phyloP scores from a whole-genome alignment of 92 coral and sea anemone species.

The Porites lobata region DNA sequence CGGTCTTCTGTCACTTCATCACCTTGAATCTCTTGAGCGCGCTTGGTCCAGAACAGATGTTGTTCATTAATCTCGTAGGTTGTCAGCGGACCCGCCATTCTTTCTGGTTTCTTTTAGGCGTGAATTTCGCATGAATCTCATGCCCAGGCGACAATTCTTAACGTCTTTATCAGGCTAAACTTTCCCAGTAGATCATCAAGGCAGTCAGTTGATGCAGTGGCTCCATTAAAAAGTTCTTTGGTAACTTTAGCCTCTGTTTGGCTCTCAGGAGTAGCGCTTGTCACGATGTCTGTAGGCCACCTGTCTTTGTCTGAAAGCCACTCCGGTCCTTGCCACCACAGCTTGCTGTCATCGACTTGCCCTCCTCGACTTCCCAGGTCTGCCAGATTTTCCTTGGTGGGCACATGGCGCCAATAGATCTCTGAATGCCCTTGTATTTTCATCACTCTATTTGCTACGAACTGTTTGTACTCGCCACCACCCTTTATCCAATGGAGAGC shows the following conservation, averaged over 20 bases:
- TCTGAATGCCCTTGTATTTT: conserved; percentile 26
- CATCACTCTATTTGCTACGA: conserved; percentile 34
- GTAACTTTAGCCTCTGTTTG: conserved; percentile 25
- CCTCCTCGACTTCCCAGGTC: background rate
- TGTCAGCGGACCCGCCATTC: too few species aligned
- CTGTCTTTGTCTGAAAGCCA: conserved; percentile 24
- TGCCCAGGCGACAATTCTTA: conserved; percentile 19
- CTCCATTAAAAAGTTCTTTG: conserved; percentile 8
- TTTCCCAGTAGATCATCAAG: conserved; percentile 25
- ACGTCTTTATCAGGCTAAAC: conserved; percentile 4
- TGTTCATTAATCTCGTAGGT: too few species aligned
- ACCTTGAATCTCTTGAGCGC: too few species aligned
- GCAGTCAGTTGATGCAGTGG: conserved; percentile 1
- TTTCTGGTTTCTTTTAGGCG: too few species aligned
- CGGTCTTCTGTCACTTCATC: background rate
- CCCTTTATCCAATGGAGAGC: conserved; percentile 48
- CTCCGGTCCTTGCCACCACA: conserved; percentile 50
- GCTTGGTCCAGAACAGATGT: too few species aligned
- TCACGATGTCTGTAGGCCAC: conserved; percentile 40
- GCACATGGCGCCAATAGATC: conserved; percentile 17
- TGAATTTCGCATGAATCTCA: conserved; percentile 8
- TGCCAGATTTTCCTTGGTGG: too few species aligned
- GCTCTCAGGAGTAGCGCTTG: conserved; percentile 21
- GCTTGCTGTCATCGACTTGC: conserved; percentile 5
- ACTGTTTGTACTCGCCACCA: conserved; percentile 36